phyloP scores from a whole-genome alignment of 2,113 vertebrate species.

The Chionis minor region DNA sequence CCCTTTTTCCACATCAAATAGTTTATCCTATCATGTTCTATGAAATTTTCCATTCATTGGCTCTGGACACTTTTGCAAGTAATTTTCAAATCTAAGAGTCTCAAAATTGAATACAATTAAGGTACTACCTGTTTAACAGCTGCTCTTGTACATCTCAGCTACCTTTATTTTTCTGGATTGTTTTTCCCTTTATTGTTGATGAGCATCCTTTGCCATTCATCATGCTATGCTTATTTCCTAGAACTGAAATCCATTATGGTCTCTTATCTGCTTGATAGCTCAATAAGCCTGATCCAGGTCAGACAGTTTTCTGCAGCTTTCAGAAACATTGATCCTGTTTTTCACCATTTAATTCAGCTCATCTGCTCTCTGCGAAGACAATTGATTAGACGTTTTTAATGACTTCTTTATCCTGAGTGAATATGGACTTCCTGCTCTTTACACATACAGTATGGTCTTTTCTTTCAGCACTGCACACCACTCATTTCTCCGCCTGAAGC shows the following conservation, averaged over 20 bases:
- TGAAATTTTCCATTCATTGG: neutral
- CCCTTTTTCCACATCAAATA: neutral
- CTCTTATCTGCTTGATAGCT: conserved; percentile 9
- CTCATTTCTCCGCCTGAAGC: neutral
- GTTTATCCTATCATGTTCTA: neutral
- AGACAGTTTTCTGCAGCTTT: conserved; percentile 1
- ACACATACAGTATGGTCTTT: neutral
- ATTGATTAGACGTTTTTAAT: neutral
- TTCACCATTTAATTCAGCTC: neutral
- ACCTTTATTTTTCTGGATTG: neutral
- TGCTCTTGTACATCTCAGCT: neutral
- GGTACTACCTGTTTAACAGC: neutral
- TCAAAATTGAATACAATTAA: neutral
- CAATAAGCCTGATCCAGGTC: neutral
- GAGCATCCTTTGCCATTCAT: neutral
- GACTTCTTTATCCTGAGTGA: neutral
- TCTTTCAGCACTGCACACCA: neutral
- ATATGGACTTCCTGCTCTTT: neutral
- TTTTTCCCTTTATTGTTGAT: neutral
- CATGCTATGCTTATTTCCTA: neutral
- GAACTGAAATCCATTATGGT: neutral
- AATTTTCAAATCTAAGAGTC: neutral
- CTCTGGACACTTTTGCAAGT: neutral
- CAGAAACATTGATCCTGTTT: neutral
- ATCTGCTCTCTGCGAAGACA: neutral